Base-by-base conservation (phyloP, 2,113 vertebrate species). In the Cathartes aura region DNA sequence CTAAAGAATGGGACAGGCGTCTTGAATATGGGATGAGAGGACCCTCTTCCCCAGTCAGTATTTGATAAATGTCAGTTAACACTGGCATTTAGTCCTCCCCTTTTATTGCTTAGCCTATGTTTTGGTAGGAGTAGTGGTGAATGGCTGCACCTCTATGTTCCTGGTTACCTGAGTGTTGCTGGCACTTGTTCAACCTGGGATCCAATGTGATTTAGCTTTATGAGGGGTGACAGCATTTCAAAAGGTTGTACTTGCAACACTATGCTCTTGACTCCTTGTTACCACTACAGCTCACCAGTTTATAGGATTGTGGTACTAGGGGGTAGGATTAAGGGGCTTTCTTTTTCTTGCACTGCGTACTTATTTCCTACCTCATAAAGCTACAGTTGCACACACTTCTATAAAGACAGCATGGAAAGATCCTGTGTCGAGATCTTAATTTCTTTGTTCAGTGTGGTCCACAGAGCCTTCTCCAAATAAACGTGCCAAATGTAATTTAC, bases 301-400 rank as follows among this genome's bases (percentile, higher is more conserved):
- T 17, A 47, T 26, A 53, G 30, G 30, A 3, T 48, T 89, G 48
- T 82, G 36, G 8, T 60, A 15, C 23, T 21, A 58, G 42, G 6
- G 18, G 15, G 3, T n/a, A 76, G 74, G 20, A 58, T 85, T 88
- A 64, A 62, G 24, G 11, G 11, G 4, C 2, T 60, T 63, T 40
- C 12, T 32, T n/a, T 66, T 68, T 34, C 19, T 70, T 90, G 11
- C 13, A 8, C 11, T 63, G 7, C 8, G 11, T 80, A 17, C 17
- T 80, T 71, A 8, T 7, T 74, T 89, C 58, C 5, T 76, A 4
- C 7, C 10, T 83, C 8, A 4, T 48, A 58, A 67, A 80, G n/a
- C 30, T 36, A 16, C 8, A n/a, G 29, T 56, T 72, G 12, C 11
- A 32, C 1, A 1, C 9, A 3, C 4, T 42, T 64, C 0, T 15